These are phyloP conservation scores for Spatula versicolor DNA, from an alignment of 2,797 vertebrate species.

Conservation along the genomic window DNA sequence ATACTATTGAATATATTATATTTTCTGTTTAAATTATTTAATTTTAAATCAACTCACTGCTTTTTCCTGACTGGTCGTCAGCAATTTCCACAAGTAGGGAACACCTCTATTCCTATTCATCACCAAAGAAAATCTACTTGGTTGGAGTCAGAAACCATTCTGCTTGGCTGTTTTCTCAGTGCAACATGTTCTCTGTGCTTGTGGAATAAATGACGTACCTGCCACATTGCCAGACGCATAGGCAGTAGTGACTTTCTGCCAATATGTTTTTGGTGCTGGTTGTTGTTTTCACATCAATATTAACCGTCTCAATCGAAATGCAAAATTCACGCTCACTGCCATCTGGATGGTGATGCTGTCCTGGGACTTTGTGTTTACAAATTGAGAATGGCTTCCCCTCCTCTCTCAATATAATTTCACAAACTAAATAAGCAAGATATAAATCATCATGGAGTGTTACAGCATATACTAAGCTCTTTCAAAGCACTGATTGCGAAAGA, in stretches of 20 bases:
- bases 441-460: neutral
- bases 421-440: neutral
- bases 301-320: conserved; percentile 23
- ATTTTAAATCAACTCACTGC: neutral
- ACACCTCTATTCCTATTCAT: neutral
- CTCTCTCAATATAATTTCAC: neutral
- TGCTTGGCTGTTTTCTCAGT: neutral
- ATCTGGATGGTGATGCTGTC: conserved; percentile 13
- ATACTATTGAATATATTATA: neutral
- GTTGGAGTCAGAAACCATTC: neutral
- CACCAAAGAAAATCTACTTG: neutral
- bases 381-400: neutral
- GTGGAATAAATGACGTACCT: neutral
- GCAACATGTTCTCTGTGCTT: neutral
- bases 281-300: neutral
- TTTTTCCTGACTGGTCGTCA: neutral
- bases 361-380: neutral
- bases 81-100: neutral
- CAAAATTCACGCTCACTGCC: conserved; percentile 16
- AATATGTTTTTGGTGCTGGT: neutral
- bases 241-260: neutral
- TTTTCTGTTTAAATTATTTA: conserved; percentile 22
- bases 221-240: neutral
- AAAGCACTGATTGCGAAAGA: neutral
- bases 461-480: neutral